Base-by-base conservation (phyloP, 2,888 invertebrate genomes). In the Oxytorus armatus region DNA sequence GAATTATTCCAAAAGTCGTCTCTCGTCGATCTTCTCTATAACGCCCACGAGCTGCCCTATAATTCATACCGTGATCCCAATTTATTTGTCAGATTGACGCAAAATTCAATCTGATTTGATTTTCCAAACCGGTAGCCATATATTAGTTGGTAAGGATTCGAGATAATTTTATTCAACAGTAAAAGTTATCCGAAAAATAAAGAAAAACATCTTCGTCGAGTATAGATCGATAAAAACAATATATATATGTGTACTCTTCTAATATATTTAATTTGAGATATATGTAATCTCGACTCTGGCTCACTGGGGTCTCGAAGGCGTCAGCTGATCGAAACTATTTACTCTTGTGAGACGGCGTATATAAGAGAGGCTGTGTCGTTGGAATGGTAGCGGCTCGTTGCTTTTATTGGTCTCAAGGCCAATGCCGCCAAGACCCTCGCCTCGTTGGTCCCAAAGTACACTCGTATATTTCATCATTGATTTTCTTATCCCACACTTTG, bases 331-430 rank as follows among this genome's bases (percentile, higher is more conserved):
- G 61, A 23, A 53, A 55, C 77, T 53, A 77, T 80, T 80, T 75
- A 69, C 82, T 65, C 75, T 68, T 33, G 66, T 55, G 16, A 49
- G 53, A 21, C 55, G 44, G 29, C 69, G 21, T n/a, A n/a, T n/a
- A n/a, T n/a, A 8, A 57, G 1, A 47, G 57, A 55, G 47, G n/a
- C 51, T 66, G 42, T 33, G 68, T 61, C 25, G 68, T 73, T 80
- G 73, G 51, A 73, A 77, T 68, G 49, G 73, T 80, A 73, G 63
- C 47, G 51, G 72, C 77, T 77, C 80, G 80, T 74, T 74, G 77
- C 73, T 77, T 80, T 80, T 80, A 77, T 80, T 80, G 77, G 68
- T 49, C 63, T 80, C 77, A 80, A 80, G 80, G 80, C 73, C 80
- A 80, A 77, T 73, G 72, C 70, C 75, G 44, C 16, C 33, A 68